Base-by-base conservation (phyloP, 2,113 vertebrate genomes). In the Boleophthalmus pectinirostris region DNA sequence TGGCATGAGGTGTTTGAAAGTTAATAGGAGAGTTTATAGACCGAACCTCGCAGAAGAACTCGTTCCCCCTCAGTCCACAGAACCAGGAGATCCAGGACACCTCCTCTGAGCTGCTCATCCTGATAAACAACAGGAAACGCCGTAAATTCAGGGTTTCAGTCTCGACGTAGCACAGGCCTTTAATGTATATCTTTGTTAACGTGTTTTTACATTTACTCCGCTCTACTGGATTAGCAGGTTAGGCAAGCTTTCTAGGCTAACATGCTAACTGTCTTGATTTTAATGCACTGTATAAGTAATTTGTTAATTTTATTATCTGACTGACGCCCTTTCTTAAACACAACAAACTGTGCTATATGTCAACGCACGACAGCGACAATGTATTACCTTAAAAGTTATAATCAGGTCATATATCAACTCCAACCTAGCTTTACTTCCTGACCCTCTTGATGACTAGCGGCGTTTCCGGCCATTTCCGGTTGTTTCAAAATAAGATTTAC, bases 11-110 rank as follows among this genome's bases (percentile, higher is more conserved):
- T 68, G 29, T 73, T 73, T 74, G 9, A 54, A 51, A 20, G 7
- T 11, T 2, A 20, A 80, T 49, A 16, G 43, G 16, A 64, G 72
- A 12, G 20, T n/a, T 20, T 20, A n/a, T n/a, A 29, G 11, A 16
- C 84, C 92, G 79, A 43, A 96, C 96, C 92, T 97, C 96, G 71
- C 96, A 97, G 89, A 97, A 97, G 88, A 97, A 96, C 72, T 97
- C 96, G 71, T 97, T 97, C 60, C 95, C 96, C 58, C 96, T 92
- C 70, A 97, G 93, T 75, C 96, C 96, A 93, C 96, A 97, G 83
- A 97, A 97, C 96, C 96, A 97, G 85, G 96, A 97, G 70, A 97
- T 97, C 96, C 96, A 97, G 66, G 96, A 97, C 71, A 97, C 96
- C 82, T 97, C 96, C 82, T 97, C 96, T 7, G 96, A 97, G 84